These are phyloP conservation scores for Takifugu flavidus DNA, from an alignment of 2,113 vertebrate species.

Conservation along the genomic window DNA sequence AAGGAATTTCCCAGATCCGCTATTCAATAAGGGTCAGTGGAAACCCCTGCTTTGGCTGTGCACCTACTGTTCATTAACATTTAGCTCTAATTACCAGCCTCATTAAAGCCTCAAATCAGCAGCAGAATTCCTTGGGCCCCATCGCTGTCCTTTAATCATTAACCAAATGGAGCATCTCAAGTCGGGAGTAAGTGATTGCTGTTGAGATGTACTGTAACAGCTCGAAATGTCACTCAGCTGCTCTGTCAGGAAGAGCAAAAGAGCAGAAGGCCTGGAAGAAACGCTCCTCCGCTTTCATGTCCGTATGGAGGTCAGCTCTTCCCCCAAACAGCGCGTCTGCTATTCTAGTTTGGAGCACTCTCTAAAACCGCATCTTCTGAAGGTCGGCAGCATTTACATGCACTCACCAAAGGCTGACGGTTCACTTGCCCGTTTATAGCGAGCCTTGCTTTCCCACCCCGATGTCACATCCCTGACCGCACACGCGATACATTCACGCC, in stretches of 20 bases:
- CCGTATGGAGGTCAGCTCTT: constrained; percentile 24
- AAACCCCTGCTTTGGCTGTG: constrained; percentile 36
- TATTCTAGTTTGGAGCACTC: constrained; percentile 27
- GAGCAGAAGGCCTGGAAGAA: constrained; percentile 32
- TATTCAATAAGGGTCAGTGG: constrained; percentile 20
- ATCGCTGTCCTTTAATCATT: constrained; percentile 66
- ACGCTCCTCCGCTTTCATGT: constrained; percentile 35
- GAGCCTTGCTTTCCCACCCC: constrained; percentile 8
- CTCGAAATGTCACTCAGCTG: constrained; percentile 62
- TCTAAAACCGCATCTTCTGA: constrained; percentile 24
- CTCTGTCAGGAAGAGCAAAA: constrained; percentile 17
- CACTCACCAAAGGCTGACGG: constrained; percentile 1
- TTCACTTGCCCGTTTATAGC: too few relatives aligned
- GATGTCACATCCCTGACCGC: neutral
- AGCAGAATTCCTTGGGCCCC: constrained; percentile 60
- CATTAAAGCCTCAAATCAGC: constrained; percentile 74
- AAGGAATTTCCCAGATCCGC: constrained; percentile 4
- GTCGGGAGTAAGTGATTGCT: constrained; percentile 72
- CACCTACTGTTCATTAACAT: constrained; percentile 71
- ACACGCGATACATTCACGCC: neutral
- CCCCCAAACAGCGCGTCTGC: constrained; percentile 37
- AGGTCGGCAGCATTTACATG: constrained; percentile 58
- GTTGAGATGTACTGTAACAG: constrained; percentile 61
- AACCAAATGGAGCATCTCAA: constrained; percentile 70
- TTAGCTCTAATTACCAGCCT: constrained; percentile 72